Conservation (phyloP, 2,113 vertebrate genomes). For the Neogobius melanostomus region DNA sequence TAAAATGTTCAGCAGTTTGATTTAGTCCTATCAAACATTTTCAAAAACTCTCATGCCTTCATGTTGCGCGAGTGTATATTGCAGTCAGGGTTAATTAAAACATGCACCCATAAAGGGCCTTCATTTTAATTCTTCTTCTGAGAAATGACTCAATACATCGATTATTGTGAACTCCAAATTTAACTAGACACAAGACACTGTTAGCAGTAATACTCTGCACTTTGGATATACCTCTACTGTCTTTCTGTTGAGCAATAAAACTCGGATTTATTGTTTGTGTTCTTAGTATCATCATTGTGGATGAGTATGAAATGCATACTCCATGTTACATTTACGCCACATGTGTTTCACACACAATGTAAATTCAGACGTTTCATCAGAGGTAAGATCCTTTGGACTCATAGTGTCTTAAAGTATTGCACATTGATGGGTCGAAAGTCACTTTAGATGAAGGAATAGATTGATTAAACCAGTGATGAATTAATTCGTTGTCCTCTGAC, state of each 20-base stretch:
- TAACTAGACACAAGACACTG: slow-evolving; percentile 21
- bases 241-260: slow-evolving; percentile 10
- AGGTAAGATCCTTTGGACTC: slow-evolving; percentile 16
- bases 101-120: slow-evolving; percentile 39
- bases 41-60: neutral
- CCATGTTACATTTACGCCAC: neutral
- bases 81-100: slow-evolving; percentile 18
- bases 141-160: slow-evolving; percentile 2
- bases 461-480: slow-evolving; percentile 11
- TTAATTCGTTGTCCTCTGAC: slow-evolving; percentile 1
- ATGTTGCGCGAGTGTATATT: slow-evolving; percentile 2
- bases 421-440: slow-evolving; percentile 6
- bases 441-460: slow-evolving; percentile 3
- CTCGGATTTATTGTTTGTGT: neutral
- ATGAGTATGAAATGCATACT: neutral
- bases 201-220: slow-evolving; percentile 6
- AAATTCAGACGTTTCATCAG: neutral
- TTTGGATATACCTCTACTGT: slow-evolving; percentile 15
- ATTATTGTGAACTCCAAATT: slow-evolving; percentile 11
- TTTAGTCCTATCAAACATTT: neutral
- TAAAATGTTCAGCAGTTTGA: neutral
- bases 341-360: neutral
- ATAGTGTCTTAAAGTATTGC: neutral
- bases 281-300: neutral
- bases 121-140: slow-evolving; percentile 15